A percentile compares a stretch with the other conserved stretches of the same genome.
Evolutionary conservation across 2,113 vertebrate species (phyloP).

Genomic region (Columba livia): DNA sequence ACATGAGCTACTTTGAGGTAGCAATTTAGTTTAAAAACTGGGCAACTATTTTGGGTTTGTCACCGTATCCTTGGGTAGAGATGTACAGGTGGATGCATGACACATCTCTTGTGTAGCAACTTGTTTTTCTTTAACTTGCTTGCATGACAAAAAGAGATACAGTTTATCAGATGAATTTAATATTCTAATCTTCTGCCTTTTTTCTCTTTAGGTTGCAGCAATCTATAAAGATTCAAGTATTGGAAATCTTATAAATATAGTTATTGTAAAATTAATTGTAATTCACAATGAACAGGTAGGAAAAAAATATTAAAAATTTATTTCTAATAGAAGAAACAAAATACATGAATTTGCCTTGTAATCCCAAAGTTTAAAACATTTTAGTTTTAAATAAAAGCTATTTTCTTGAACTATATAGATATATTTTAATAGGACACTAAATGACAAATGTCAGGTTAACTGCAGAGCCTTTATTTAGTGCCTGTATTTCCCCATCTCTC

Average conservation of each 20-base stretch:
- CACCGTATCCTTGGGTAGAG: background rate
- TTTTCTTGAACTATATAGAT: background rate
- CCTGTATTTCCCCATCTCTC: background rate
- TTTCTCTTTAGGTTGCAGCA: constrained; percentile 87
- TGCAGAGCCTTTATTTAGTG: background rate
- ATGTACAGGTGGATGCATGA: background rate
- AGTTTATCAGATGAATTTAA: background rate
- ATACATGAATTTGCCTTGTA: background rate
- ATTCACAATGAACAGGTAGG: constrained; percentile 95
- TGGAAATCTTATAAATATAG: constrained; percentile 96
- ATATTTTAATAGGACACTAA: background rate
- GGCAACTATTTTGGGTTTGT: background rate
- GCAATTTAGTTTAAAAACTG: background rate
- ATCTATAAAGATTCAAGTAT: constrained; percentile 95
- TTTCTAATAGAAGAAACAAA: background rate
- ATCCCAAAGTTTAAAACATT: background rate
- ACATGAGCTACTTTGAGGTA: background rate
- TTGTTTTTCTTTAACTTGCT: background rate
- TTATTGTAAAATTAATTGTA: constrained; percentile 92
- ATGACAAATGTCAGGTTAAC: background rate
- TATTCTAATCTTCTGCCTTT: background rate
- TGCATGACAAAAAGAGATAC: background rate
- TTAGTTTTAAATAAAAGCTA: background rate
- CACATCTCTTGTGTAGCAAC: background rate
- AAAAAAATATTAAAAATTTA: background rate